Conservation (phyloP, 2,797 vertebrate species). For the Rallus crepitans region DNA sequence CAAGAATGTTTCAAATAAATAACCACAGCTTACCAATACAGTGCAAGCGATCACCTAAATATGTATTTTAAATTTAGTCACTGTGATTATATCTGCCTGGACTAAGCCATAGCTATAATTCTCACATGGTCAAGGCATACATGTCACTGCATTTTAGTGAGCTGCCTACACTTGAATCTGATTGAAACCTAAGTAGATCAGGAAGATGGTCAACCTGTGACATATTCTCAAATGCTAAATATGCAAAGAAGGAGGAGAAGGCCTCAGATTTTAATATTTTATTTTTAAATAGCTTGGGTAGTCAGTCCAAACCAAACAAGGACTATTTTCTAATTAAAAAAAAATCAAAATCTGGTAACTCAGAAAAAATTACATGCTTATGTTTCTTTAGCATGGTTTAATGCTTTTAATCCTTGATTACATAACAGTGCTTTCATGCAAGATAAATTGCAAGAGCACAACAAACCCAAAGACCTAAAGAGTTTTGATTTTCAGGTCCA, state of each 20-base stretch:
- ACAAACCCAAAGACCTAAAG: background rate
- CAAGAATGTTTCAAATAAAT: background rate
- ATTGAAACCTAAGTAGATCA: background rate
- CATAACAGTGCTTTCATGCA: slow-evolving; percentile 3
- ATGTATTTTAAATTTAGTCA: background rate
- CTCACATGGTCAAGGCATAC: background rate
- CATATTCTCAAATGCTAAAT: background rate
- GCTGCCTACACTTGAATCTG: background rate
- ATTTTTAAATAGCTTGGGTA: background rate
- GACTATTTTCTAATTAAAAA: background rate
- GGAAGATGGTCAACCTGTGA: background rate
- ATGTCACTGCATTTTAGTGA: background rate
- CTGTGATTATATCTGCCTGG: background rate
- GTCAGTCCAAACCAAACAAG: background rate
- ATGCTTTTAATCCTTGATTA: slow-evolving; percentile 38
- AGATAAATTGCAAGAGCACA: slow-evolving; percentile 8
- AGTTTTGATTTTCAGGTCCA: background rate
- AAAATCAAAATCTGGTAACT: background rate
- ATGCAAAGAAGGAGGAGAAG: background rate
- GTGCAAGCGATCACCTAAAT: background rate
- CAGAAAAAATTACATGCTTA: background rate
- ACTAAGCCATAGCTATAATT: background rate
- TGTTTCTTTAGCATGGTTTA: background rate
- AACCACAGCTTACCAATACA: background rate
- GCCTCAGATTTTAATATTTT: background rate